These are phyloP conservation scores for Didymodactylos carnosus DNA, from an alignment of 2,888 invertebrate genomes.

Conservation along the genomic window DNA sequence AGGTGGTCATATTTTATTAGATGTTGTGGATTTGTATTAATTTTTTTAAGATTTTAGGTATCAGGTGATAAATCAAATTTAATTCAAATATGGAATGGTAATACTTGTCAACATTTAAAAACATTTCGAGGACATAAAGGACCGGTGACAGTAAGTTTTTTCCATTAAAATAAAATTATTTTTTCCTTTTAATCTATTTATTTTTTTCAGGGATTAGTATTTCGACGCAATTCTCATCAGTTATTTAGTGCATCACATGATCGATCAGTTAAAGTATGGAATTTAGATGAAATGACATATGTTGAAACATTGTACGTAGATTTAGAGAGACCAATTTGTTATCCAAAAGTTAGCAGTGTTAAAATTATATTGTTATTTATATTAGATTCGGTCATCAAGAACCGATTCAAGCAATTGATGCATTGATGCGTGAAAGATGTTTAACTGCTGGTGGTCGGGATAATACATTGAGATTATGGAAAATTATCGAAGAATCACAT, in stretches of 20 bases:
- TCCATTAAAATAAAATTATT: constrained; percentile 18
- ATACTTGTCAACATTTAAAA: constrained; percentile 53
- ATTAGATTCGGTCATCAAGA: constrained; percentile 65
- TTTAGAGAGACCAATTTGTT: background rate
- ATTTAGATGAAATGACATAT: constrained; percentile 79
- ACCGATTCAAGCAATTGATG: constrained; percentile 63
- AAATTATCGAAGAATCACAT: constrained; percentile 86
- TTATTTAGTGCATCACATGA: constrained; percentile 45
- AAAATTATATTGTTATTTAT: constrained; percentile 17
- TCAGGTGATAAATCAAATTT: constrained; percentile 48
- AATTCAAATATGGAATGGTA: constrained; percentile 64
- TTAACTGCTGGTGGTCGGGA: constrained; percentile 75
- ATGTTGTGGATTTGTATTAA: background rate
- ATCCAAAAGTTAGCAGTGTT: background rate
- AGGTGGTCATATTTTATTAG: background rate
- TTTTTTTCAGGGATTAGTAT: constrained; percentile 46
- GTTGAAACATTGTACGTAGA: constrained; percentile 59
- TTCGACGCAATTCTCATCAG: constrained; percentile 63
- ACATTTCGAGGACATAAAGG: constrained; percentile 45
- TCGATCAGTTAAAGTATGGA: constrained; percentile 66
- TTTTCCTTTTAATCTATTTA: background rate
- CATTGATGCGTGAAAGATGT: constrained; percentile 60
- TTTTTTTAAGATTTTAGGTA: constrained; percentile 36
- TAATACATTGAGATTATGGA: constrained; percentile 70
- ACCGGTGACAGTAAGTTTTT: constrained; percentile 17